phyloP scores from a whole-genome alignment of 2,797 vertebrate genomes.

The Scomberomorus guttatus region DNA sequence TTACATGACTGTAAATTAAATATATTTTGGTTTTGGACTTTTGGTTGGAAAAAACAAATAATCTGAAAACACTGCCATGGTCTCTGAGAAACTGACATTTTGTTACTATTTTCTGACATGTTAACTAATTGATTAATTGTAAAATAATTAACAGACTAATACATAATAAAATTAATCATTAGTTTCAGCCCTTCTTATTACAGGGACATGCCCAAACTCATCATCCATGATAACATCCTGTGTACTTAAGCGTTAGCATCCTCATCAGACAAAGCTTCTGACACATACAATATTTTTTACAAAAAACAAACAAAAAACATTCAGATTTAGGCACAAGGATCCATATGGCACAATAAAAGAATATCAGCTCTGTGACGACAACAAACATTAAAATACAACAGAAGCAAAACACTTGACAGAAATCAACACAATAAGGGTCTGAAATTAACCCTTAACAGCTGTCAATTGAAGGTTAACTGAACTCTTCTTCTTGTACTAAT shows the following conservation, averaged over 20 bases:
- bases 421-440: conserved; percentile 21
- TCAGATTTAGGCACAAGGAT: conserved; percentile 57
- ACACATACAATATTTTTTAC: conserved; percentile 21
- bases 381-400: conserved; percentile 39
- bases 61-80: not conserved
- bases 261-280: conserved; percentile 9
- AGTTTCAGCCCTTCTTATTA: not conserved
- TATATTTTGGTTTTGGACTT: too few relatives aligned
- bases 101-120: too few relatives aligned
- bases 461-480: not conserved
- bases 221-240: not conserved
- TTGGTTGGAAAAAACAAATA: too few relatives aligned
- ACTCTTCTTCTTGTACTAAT: not conserved
- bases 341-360: conserved; percentile 65
- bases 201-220: not conserved
- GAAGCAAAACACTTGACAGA: not conserved
- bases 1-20: not conserved
- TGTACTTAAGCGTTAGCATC: conserved; percentile 44
- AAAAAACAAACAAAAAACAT: conserved; percentile 36
- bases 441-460: conserved; percentile 12
- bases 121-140: too few relatives aligned
- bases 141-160: too few relatives aligned
- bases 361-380: conserved; percentile 38
- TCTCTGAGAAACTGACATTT: not conserved
- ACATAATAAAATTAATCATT: not conserved